Evolutionary conservation across 2,888 invertebrate species (phyloP).

Genomic region (Mamestra brassicae): DNA sequence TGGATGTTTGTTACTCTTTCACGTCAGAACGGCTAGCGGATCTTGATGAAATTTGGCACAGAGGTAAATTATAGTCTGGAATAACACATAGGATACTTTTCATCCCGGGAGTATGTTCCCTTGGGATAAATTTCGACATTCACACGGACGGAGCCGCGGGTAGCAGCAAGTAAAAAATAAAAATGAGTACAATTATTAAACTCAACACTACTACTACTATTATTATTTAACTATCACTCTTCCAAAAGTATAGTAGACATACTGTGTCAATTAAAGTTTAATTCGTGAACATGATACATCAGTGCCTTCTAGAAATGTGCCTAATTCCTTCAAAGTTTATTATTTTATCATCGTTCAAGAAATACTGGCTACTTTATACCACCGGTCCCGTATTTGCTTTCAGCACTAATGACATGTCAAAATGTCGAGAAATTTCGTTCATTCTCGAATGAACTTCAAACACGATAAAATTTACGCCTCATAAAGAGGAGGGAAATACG

Average conservation of each 20-base stretch:
- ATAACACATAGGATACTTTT: too few relatives aligned
- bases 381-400: constrained; percentile 23
- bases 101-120: too few relatives aligned
- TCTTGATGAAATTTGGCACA: too few relatives aligned
- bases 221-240: background rate
- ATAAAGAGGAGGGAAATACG: constrained; percentile 53
- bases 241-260: background rate
- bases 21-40: too few relatives aligned
- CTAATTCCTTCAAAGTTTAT: background rate
- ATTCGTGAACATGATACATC: background rate
- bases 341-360: constrained; percentile 8
- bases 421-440: constrained; percentile 53
- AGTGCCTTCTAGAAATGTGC: background rate
- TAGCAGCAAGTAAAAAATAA: too few relatives aligned
- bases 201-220: too few relatives aligned
- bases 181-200: too few relatives aligned
- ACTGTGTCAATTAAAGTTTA: background rate
- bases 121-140: too few relatives aligned
- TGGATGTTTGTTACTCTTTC: too few relatives aligned
- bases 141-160: too few relatives aligned
- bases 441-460: constrained; percentile 57
- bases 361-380: constrained; percentile 6
- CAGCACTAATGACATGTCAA: constrained; percentile 62
- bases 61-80: too few relatives aligned
- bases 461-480: constrained; percentile 57